These are phyloP conservation scores for Rhyzopertha dominica DNA, from an alignment of 1,140 invertebrate species.

Conservation along the genomic window DNA sequence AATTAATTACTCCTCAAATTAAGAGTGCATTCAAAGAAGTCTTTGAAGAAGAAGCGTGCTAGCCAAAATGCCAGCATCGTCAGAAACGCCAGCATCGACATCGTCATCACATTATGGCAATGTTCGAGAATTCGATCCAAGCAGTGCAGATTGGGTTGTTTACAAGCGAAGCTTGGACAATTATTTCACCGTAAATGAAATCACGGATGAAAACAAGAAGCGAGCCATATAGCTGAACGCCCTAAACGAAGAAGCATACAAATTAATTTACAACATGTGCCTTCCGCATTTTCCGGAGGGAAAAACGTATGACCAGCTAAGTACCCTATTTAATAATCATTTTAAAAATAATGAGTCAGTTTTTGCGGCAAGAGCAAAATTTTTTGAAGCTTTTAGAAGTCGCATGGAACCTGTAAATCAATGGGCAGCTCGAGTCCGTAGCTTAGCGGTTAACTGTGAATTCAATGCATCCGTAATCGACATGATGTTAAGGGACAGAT, in stretches of 20 bases:
- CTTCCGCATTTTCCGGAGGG: conserved; percentile 16
- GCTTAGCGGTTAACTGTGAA: conserved; percentile 9
- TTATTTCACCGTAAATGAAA: conserved; percentile 13
- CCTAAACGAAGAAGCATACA: conserved; percentile 15
- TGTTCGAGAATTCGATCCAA: conserved; percentile 12
- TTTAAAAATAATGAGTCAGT: conserved; percentile 11
- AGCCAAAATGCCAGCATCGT: no score
- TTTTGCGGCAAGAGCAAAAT: conserved; percentile 15
- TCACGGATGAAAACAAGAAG: conserved; percentile 7
- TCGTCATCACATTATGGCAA: no score
- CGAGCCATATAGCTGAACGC: conserved; percentile 10
- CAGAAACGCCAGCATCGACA: no score
- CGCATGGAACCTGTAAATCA: conserved; percentile 6
- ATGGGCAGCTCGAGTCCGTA: conserved; percentile 15
- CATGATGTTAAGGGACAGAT: conserved; percentile 7
- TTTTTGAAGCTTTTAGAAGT: conserved; percentile 10
- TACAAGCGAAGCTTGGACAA: conserved; percentile 14
- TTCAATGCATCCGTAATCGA: conserved; percentile 5
- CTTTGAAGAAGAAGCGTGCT: no score
- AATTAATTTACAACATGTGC: conserved; percentile 15
- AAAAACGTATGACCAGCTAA: conserved; percentile 11
- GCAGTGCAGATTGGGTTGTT: conserved; percentile 13
- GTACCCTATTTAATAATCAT: conserved; percentile 7
- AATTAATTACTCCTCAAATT: no score
- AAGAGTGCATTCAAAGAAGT: no score